These are phyloP conservation scores for Charadrius vociferus DNA, from an alignment of 2,113 vertebrate species.

Conservation along the genomic window DNA sequence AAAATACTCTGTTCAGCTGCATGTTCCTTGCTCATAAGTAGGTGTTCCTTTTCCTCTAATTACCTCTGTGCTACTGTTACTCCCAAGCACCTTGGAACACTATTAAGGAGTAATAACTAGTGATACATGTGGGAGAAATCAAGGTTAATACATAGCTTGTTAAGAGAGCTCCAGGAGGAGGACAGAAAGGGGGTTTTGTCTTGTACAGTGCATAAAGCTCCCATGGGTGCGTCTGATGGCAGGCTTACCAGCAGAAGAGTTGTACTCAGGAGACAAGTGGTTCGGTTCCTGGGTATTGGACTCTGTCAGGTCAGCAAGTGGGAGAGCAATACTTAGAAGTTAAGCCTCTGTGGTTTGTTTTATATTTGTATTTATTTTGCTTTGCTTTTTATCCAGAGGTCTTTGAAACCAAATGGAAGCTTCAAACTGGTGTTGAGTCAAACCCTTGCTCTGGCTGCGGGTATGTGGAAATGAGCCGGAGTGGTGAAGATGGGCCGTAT, in stretches of 20 bases:
- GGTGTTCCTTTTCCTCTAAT: slow-evolving; percentile 36
- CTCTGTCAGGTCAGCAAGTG: neutral
- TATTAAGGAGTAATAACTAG: slow-evolving; percentile 7
- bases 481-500: neutral
- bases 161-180: neutral
- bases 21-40: neutral
- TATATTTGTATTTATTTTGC: neutral
- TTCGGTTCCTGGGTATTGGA: neutral
- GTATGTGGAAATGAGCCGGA: neutral
- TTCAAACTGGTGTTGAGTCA: neutral
- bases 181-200: neutral
- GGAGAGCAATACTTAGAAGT: neutral
- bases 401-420: neutral
- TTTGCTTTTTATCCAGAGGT: neutral
- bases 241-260: neutral
- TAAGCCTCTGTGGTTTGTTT: neutral
- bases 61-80: neutral
- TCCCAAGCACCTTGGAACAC: neutral
- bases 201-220: neutral
- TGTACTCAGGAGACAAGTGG: neutral
- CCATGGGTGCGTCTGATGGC: neutral
- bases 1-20: neutral
- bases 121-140: neutral
- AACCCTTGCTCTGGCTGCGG: neutral
- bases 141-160: neutral